phyloP scores from a whole-genome alignment of 30 jellyfish, hydroid and myxozoan species.

The Nemopilema nomurai region DNA sequence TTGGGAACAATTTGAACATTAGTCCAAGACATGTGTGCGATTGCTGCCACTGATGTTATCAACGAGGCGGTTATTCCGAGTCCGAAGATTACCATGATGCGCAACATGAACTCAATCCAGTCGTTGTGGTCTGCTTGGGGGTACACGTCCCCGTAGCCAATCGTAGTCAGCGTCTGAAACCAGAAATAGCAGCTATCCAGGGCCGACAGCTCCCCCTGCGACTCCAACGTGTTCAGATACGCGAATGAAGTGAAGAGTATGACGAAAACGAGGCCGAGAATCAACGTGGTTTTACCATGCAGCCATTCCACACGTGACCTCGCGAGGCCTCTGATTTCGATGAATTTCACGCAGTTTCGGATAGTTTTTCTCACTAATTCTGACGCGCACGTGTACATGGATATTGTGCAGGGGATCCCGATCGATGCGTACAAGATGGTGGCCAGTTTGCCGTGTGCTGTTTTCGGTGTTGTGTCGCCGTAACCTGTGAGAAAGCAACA shows the following conservation, averaged over 20 bases:
- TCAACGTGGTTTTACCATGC: slow-evolving; percentile 13
- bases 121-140: slow-evolving; percentile 40
- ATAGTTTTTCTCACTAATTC: slow-evolving; percentile 16
- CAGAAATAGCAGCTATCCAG: slow-evolving; percentile 52
- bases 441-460: slow-evolving; percentile 41
- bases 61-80: slow-evolving; percentile 61
- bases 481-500: slow-evolving; percentile 3
- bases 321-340: slow-evolving; percentile 17
- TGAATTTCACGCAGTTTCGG: slow-evolving; percentile 5
- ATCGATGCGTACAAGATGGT: slow-evolving; percentile 41
- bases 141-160: slow-evolving; percentile 65
- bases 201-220: slow-evolving; percentile 23
- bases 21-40: too few species aligned
- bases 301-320: slow-evolving; percentile 1
- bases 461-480: slow-evolving; percentile 47
- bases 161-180: slow-evolving; percentile 71
- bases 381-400: slow-evolving; percentile 46
- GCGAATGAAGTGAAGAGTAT: slow-evolving; percentile 6
- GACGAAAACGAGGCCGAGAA: slow-evolving; percentile 1
- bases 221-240: slow-evolving; percentile 1
- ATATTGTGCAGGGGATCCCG: slow-evolving; percentile 49
- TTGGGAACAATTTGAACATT: too few species aligned
- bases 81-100: slow-evolving; percentile 19
- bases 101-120: slow-evolving; percentile 1
- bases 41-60: slow-evolving; percentile 17